phyloP scores from a whole-genome alignment of 2,888 invertebrate species.

The Erebia epiphron region DNA sequence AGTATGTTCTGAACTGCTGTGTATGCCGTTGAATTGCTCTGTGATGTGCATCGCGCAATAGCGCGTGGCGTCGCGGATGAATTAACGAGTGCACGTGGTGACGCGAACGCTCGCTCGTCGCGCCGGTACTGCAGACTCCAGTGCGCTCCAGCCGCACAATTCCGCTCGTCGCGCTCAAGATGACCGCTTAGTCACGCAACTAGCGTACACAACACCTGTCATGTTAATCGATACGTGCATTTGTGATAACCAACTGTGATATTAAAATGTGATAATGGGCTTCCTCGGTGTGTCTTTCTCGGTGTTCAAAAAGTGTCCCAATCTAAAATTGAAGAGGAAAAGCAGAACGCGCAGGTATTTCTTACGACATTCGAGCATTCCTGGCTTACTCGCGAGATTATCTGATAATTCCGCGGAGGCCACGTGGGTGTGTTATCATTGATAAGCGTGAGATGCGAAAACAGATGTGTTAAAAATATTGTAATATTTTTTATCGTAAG shows the following conservation, averaged over 20 bases:
- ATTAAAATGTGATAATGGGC: constrained; percentile 58
- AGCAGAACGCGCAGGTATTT: constrained; percentile 57
- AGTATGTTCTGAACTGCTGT: not conserved
- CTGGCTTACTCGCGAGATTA: constrained; percentile 33
- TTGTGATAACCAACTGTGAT: constrained; percentile 50
- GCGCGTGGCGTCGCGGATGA: not conserved
- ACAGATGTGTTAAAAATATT: not conserved
- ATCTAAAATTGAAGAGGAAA: constrained; percentile 61
- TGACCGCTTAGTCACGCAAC: constrained; percentile 47
- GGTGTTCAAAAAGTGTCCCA: constrained; percentile 74
- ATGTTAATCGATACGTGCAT: constrained; percentile 45
- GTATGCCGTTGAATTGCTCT: constrained; percentile 15
- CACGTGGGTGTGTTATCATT: constrained; percentile 43
- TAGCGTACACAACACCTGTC: constrained; percentile 42
- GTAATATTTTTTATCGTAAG: not conserved
- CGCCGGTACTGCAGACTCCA: constrained; percentile 40
- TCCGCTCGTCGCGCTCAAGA: constrained; percentile 38
- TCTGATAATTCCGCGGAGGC: constrained; percentile 27
- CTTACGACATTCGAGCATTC: constrained; percentile 23
- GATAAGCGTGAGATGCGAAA: constrained; percentile 27
- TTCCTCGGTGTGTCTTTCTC: constrained; percentile 69
- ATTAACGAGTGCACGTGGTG: constrained; percentile 32
- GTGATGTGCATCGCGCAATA: constrained; percentile 13
- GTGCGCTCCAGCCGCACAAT: constrained; percentile 36
- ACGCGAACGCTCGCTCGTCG: constrained; percentile 4